phyloP scores from a whole-genome alignment of 2,113 vertebrate species.

The Cromileptes altivelis region DNA sequence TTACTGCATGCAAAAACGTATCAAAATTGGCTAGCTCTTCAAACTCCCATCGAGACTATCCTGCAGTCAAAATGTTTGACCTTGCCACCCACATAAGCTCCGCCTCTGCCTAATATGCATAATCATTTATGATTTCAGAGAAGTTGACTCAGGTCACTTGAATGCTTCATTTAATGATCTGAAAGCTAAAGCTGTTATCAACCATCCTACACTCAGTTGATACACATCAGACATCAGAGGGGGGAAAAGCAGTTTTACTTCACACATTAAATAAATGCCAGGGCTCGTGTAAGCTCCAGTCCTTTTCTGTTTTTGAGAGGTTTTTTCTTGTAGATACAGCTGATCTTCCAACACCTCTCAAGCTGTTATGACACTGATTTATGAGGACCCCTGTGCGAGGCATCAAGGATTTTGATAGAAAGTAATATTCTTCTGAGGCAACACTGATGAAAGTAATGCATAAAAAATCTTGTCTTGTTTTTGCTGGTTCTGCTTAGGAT shows the following conservation, averaged over 20 bases:
- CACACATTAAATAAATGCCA: slow-evolving; percentile 6
- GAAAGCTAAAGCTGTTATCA: slow-evolving; percentile 10
- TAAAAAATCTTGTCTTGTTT: slow-evolving; percentile 35
- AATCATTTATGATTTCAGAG: slow-evolving; percentile 40
- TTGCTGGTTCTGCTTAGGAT: slow-evolving; percentile 40
- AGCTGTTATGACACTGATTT: slow-evolving; percentile 43
- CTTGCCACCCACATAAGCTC: slow-evolving; percentile 36
- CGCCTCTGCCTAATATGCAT: slow-evolving; percentile 18
- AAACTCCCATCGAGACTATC: slow-evolving; percentile 12
- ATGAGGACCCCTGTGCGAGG: slow-evolving; percentile 42
- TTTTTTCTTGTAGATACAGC: no score
- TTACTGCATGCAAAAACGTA: neutral
- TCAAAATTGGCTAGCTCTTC: neutral
- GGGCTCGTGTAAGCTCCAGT: neutral
- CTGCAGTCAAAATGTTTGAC: slow-evolving; percentile 33
- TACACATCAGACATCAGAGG: no score
- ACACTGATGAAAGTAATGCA: slow-evolving; percentile 58
- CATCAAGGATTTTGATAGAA: slow-evolving; percentile 54
- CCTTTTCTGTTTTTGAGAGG: slow-evolving; percentile 9
- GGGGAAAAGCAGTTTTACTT: neutral
- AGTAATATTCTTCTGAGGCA: slow-evolving; percentile 44
- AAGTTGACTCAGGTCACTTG: slow-evolving; percentile 22
- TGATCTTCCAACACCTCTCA: slow-evolving; percentile 33
- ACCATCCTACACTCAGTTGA: neutral
- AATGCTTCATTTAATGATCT: slow-evolving; percentile 43